A percentile compares a stretch with the other conserved stretches of the same genome.
Evolutionary conservation across 2,888 invertebrate species (phyloP).

Genomic region (Drosophila cracens): DNA sequence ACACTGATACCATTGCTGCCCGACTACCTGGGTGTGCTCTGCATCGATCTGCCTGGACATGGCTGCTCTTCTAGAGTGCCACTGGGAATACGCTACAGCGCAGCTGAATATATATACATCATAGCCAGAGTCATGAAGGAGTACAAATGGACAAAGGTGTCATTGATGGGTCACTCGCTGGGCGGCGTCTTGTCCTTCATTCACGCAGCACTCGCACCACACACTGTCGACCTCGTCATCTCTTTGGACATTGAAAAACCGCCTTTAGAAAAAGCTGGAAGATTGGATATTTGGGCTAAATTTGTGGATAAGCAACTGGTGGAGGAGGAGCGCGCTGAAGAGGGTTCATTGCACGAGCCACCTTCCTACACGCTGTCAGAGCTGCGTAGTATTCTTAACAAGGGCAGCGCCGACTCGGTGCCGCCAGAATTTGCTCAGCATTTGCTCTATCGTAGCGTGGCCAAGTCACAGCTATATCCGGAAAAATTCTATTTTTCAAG

Average conservation of each 20-base stretch:
- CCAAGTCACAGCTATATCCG: slow-evolving; percentile 86
- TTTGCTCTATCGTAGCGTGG: slow-evolving; percentile 86
- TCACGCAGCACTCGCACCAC: slow-evolving; percentile 86
- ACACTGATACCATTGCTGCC: slow-evolving; percentile 87
- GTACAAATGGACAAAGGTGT: slow-evolving; percentile 89
- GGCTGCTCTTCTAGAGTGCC: slow-evolving; percentile 89
- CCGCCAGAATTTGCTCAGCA: slow-evolving; percentile 86
- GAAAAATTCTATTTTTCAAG: slow-evolving; percentile 86
- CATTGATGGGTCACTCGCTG: slow-evolving; percentile 89
- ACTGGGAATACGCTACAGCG: slow-evolving; percentile 85
- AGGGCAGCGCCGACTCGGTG: slow-evolving; percentile 87
- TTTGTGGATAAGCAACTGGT: slow-evolving; percentile 84
- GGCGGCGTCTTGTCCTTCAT: slow-evolving; percentile 87
- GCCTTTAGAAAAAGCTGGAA: neutral
- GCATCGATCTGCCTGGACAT: slow-evolving; percentile 89
- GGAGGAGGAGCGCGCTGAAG: slow-evolving; percentile 80
- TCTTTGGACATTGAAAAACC: slow-evolving; percentile 67
- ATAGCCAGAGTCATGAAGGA: slow-evolving; percentile 87
- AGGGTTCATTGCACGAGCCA: slow-evolving; percentile 84
- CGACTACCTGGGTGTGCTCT: slow-evolving; percentile 86
- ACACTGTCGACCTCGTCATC: slow-evolving; percentile 75
- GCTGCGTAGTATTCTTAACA: slow-evolving; percentile 86
- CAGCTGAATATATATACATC: slow-evolving; percentile 81
- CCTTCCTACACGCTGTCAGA: slow-evolving; percentile 87
- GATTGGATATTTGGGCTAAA: neutral